Base-by-base conservation (phyloP, 1,140 invertebrate genomes). In the Caenorhabditis remanei region DNA sequence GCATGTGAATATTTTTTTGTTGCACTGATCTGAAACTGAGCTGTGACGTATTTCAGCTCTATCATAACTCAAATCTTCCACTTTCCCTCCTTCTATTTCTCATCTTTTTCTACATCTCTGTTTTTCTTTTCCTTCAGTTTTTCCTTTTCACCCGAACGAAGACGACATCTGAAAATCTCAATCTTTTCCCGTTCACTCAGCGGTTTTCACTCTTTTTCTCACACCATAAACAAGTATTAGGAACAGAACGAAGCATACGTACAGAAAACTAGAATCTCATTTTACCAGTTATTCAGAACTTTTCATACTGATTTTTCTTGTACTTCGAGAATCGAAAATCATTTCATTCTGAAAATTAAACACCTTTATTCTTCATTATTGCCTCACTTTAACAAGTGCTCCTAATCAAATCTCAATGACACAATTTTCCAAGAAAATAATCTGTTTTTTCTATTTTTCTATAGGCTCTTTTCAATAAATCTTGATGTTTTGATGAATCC, bases 181-280 rank as follows among this genome's bases (percentile, higher is more conserved):
- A 19, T 71, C 65, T 19, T 71, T 46, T 71, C 19, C 32, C 61
- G 21, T 65, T 65, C 32, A 40, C 32, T 58, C 56, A 14, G 50
- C 50, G 50, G 13, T 24, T n/a, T 61, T n/a, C 21, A 4, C n/a
- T 61, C 13, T 63, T 63, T 65, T 65, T 40, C 24, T 40, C 21
- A 32, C 61, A 65, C 19, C 61, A 65, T 65, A 65, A 65, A 65
- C 61, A 65, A 32, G 32, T 41, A 65, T 65, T 65, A 65, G 19
- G 32, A 40, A 41, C 56, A 58, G 14, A 58, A 19, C 7, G 56
- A 8, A 19, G 16, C 13, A 19, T 16, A 19, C 13, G 55, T 16
- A 19, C 0, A 58, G 14, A n/a, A 1, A 50, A 50, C 50, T 4
- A 50, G 50, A 50, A 50, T 9, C 50, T 53, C 11, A n/a, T 53